Conservation (phyloP, 2,888 invertebrate species). For the Chloroclysta siterata region DNA sequence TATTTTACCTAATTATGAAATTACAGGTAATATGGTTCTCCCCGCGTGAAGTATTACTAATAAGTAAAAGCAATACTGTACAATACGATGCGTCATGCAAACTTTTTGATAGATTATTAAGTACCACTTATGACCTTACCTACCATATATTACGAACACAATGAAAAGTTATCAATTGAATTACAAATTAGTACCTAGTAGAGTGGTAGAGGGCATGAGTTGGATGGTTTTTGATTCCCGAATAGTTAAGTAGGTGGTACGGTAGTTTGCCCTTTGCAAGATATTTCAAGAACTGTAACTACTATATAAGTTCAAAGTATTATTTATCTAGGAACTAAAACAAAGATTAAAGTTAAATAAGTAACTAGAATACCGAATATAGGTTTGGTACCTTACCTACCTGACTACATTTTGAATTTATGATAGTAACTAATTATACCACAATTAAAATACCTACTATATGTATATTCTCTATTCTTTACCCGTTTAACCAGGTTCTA, state of each 20-base stretch:
- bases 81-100: conserved; percentile 11
- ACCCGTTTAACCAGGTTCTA: no score
- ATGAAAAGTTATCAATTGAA: conserved; percentile 7
- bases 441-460: no score
- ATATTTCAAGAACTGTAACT: not conserved
- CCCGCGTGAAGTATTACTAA: not conserved
- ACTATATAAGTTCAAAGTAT: no score
- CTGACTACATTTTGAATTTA: no score
- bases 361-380: no score
- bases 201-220: conserved; percentile 3
- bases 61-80: not conserved
- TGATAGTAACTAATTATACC: no score
- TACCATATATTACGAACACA: not conserved
- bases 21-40: no score
- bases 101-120: not conserved
- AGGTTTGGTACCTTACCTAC: no score
- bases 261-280: not conserved
- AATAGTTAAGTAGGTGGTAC: not conserved
- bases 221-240: conserved; percentile 8
- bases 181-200: not conserved
- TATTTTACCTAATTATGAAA: no score
- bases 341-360: no score
- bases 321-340: no score
- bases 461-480: no score
- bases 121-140: not conserved